Evolutionary conservation across 2,888 invertebrate genomes (phyloP).

Genomic region (Drosophila subquinaria): DNA sequence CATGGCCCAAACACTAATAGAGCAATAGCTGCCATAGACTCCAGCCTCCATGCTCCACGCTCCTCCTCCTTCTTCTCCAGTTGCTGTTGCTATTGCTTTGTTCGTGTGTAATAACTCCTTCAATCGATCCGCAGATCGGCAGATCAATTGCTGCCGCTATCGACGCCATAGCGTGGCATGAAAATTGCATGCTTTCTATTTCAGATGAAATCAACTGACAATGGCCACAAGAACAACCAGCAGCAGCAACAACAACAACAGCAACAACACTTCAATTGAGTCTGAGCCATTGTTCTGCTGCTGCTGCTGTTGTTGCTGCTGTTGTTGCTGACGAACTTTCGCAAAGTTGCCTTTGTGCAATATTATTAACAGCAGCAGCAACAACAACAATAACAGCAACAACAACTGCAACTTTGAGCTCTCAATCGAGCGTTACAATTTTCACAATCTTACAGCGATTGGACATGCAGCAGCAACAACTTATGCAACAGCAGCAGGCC

Average conservation of each 20-base stretch:
- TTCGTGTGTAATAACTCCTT: conserved; percentile 81
- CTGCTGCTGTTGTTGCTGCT: conserved; percentile 46
- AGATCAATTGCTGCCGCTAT: conserved; percentile 81
- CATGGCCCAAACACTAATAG: conserved; percentile 75
- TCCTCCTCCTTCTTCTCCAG: conserved; percentile 8
- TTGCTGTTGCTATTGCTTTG: conserved; percentile 47
- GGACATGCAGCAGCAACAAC: conserved; percentile 73
- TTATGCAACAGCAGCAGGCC: conserved; percentile 62
- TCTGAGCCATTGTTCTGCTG: conserved; percentile 69
- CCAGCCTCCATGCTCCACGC: conserved; percentile 8
- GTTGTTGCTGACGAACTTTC: conserved; percentile 75
- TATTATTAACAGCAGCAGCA: conserved; percentile 72
- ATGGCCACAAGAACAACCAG: conserved; percentile 66
- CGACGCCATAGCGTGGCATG: conserved; percentile 75
- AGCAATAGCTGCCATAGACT: conserved; percentile 71
- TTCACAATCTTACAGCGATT: conserved; percentile 80
- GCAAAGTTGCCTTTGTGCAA: conserved; percentile 78
- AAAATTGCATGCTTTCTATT: conserved; percentile 82
- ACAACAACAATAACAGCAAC: conserved; percentile 15
- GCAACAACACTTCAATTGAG: conserved; percentile 66
- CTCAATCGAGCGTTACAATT: conserved; percentile 82
- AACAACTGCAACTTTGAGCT: conserved; percentile 70
- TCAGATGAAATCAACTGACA: conserved; percentile 81
- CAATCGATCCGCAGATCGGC: conserved; percentile 75
- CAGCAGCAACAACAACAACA: conserved; percentile 20